phyloP scores from a whole-genome alignment of 1,140 invertebrate genomes.

The Dermatophagoides farinae region DNA sequence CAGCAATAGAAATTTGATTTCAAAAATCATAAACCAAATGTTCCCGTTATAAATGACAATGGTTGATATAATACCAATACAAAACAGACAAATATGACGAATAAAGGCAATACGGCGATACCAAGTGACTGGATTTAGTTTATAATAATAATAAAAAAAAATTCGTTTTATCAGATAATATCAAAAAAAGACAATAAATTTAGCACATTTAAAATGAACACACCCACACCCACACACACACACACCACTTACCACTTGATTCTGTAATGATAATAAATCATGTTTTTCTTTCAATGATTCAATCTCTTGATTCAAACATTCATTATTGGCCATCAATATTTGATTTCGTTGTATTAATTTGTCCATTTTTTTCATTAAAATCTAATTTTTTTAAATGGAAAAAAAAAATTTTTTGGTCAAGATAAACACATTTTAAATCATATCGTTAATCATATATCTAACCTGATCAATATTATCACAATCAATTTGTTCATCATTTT shows the following conservation, averaged over 20 bases:
- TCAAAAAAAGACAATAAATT: too few species aligned
- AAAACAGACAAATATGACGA: constrained; percentile 27
- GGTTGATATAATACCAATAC: constrained; percentile 27
- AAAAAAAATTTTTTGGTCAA: background rate
- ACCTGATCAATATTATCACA: background rate
- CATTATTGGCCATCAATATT: background rate
- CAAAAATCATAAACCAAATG: constrained; percentile 14
- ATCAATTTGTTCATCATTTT: background rate
- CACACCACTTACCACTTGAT: constrained; percentile 1
- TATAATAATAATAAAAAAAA: background rate
- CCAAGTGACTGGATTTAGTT: background rate
- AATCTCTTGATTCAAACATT: background rate
- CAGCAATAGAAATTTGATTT: too few species aligned
- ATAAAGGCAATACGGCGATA: constrained; percentile 22
- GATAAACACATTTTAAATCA: background rate
- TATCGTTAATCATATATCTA: background rate
- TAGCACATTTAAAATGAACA: too few species aligned
- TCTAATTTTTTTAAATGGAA: background rate
- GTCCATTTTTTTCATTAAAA: background rate
- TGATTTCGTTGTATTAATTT: background rate
- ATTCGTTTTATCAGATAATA: too few species aligned
- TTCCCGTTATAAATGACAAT: constrained; percentile 25
- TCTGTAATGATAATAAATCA: background rate
- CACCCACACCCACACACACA: too few species aligned
- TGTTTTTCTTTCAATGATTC: background rate